These are phyloP conservation scores for Microplitis demolitor DNA, from an alignment of 1,140 invertebrate genomes.

Conservation along the genomic window DNA sequence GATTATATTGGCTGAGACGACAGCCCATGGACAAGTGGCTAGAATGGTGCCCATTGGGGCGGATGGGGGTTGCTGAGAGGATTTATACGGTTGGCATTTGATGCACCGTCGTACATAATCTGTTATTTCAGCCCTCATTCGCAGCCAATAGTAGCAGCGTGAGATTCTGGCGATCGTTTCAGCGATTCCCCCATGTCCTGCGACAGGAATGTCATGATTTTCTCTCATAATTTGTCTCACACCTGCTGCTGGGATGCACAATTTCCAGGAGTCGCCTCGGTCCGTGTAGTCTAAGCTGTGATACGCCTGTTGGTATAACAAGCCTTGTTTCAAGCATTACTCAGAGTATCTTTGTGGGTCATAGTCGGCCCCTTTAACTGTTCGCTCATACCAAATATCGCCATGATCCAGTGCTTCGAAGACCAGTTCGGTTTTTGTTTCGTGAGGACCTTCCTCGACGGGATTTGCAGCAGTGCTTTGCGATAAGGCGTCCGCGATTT, in stretches of 20 bases:
- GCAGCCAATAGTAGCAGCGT: slow-evolving; percentile 33
- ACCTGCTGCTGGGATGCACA: slow-evolving; percentile 8
- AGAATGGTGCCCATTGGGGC: slow-evolving; percentile 5
- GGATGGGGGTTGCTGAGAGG: not conserved
- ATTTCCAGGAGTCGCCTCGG: slow-evolving; percentile 24
- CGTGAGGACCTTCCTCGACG: not conserved
- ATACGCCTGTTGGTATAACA: slow-evolving; percentile 18
- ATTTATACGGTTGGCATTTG: not conserved
- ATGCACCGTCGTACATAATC: slow-evolving; percentile 28
- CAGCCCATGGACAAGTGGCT: not conserved
- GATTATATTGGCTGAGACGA: not conserved
- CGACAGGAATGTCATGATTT: slow-evolving; percentile 21
- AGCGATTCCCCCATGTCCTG: slow-evolving; percentile 31
- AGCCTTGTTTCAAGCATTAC: slow-evolving; percentile 23
- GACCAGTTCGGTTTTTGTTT: slow-evolving; percentile 24
- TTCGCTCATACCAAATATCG: slow-evolving; percentile 36
- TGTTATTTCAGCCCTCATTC: slow-evolving; percentile 12
- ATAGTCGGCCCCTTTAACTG: not conserved
- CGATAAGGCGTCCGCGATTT: slow-evolving; percentile 49
- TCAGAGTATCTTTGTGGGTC: slow-evolving; percentile 17
- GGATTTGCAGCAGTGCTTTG: not conserved
- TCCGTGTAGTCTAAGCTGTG: slow-evolving; percentile 9
- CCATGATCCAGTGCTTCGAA: slow-evolving; percentile 21
- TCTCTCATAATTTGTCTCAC: not conserved
- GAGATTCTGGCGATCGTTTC: slow-evolving; percentile 30